Base-by-base conservation (phyloP, 2,888 invertebrate species). In the Sepioteuthis lessoniana region DNA sequence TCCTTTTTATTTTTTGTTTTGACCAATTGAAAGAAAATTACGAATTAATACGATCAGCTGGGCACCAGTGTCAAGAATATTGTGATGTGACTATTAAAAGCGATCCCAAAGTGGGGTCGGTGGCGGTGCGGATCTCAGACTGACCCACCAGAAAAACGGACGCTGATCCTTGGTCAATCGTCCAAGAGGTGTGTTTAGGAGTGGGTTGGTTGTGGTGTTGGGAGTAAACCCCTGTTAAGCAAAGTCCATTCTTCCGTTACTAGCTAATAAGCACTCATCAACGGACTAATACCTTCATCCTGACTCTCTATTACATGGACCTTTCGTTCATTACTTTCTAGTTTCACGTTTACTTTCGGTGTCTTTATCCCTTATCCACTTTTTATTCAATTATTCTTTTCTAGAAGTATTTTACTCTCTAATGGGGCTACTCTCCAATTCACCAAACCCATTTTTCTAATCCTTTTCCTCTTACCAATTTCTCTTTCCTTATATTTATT, bases 1-100 rank as follows among this genome's bases (percentile, higher is more conserved):
- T 16, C 25, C 1, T 60, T 31, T 31, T 31, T 60, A 10, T 35
- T 16, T 76, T 76, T n/a, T 76, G n/a, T 76, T 76, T 76, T 76
- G 76, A 76, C 76, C 76, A 76, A 76, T 76, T 76, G 76, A 13
- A 13, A 19, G n/a, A 76, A n/a, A 76, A 76, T 76, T 76, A 76
- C 76, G 76, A 76, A 76, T 76, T 76, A 76, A 76, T 76, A n/a
- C 35, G 76, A 76, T 76, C 76, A 76, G 76, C 76, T 76, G 76
- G 76, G n/a, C 76, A 76, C 76, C 13, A 76, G 76, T 76, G 76
- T 76, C 35, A 76, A 19, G 76, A 76, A 76, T n/a, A 76, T 76
- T 76, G 76, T n/a, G 7, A 76, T 76, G 76, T 3, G 76, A 76
- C 76, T 76, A 13, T n/a, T 76, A 76, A 21, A 76, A 76, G 13